phyloP scores from a whole-genome alignment of 2,888 invertebrate genomes.

The Plusia festucae region DNA sequence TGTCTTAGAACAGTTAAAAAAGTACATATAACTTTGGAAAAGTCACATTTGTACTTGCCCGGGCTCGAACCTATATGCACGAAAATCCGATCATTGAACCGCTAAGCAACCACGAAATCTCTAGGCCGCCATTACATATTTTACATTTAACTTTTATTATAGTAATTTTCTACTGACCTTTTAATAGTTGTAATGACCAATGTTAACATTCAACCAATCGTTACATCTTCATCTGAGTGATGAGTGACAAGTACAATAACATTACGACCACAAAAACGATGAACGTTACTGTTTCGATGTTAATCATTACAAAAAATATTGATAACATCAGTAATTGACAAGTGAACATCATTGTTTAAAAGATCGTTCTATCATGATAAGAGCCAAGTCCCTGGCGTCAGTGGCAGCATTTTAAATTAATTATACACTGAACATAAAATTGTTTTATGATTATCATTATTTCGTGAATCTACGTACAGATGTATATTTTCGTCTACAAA shows the following conservation, averaged over 20 bases:
- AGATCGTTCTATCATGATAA: not conserved
- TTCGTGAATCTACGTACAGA: not conserved
- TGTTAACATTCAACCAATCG: conserved; percentile 5
- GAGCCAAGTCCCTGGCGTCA: not conserved
- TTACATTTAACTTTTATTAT: too few species aligned
- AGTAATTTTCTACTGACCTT: too few species aligned
- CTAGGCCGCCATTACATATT: too few species aligned
- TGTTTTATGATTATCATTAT: not conserved
- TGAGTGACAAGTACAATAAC: conserved; percentile 17
- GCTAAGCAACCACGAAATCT: too few species aligned
- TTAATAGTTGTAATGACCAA: not conserved
- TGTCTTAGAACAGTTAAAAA: too few species aligned
- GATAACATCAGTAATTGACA: conserved; percentile 16
- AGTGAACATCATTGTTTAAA: conserved; percentile 8
- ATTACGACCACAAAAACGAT: conserved; percentile 30
- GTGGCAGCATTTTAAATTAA: not conserved
- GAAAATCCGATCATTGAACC: too few species aligned
- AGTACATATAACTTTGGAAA: too few species aligned
- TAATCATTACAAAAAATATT: conserved; percentile 14
- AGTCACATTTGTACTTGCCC: too few species aligned
- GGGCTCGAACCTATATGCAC: too few species aligned
- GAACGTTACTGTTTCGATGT: conserved; percentile 30
- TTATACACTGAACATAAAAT: not conserved
- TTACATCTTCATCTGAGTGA: conserved; percentile 28
- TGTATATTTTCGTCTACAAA: not conserved